These are phyloP conservation scores for Drosophila pullipes DNA, from an alignment of 2,888 invertebrate species.

Conservation along the genomic window DNA sequence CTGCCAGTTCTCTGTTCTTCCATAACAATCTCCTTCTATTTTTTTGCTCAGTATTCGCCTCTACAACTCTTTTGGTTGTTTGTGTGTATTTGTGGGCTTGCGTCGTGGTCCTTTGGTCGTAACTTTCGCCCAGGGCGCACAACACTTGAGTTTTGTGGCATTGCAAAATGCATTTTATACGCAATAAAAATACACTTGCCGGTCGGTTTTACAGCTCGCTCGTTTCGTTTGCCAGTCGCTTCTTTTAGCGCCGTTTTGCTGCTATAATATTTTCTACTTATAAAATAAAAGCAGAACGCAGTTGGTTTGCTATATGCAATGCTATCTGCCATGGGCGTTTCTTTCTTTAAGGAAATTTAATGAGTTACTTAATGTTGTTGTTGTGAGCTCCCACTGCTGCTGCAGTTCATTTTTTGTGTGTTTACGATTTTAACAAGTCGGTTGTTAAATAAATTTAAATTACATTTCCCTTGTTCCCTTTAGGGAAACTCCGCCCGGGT, in stretches of 20 bases:
- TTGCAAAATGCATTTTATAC: conserved; percentile 80
- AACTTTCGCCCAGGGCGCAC: conserved; percentile 73
- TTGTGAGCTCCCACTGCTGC: conserved; percentile 38
- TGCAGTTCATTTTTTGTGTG: conserved; percentile 50
- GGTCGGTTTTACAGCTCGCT: conserved; percentile 67
- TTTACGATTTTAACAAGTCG: conserved; percentile 77
- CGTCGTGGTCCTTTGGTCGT: conserved; percentile 62
- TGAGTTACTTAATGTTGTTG: conserved; percentile 78
- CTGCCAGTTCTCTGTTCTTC: too few relatives aligned
- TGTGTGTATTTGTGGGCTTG: conserved; percentile 19
- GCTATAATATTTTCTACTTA: conserved; percentile 75
- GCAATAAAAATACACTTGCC: conserved; percentile 81
- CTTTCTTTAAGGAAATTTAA: conserved; percentile 69
- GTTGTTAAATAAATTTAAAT: conserved; percentile 81
- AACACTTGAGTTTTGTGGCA: conserved; percentile 78
- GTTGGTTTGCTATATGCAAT: conserved; percentile 34
- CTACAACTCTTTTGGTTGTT: conserved; percentile 30
- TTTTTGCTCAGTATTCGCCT: conserved; percentile 20
- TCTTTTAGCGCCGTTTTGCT: conserved; percentile 66
- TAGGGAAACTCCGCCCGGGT: conserved; percentile 37
- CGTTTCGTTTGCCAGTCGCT: conserved; percentile 42
- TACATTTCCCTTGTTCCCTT: conserved; percentile 60
- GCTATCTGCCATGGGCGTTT: conserved; percentile 18
- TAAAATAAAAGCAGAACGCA: conserved; percentile 66
- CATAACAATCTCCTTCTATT: background rate